Evolutionary conservation across 2,888 invertebrate species (phyloP).

Genomic region (Alsophila aescularia): DNA sequence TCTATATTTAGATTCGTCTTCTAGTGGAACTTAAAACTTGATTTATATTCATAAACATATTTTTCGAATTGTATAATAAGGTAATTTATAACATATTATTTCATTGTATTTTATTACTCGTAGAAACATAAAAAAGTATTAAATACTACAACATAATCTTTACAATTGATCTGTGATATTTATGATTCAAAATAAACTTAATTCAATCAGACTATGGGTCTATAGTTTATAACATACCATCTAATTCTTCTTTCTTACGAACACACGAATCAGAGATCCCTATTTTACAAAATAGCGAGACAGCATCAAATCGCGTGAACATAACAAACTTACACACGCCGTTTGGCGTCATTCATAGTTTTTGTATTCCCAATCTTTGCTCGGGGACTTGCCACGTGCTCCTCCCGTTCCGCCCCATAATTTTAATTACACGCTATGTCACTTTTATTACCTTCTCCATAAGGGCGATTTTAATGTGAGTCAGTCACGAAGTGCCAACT

Average conservation of each 20-base stretch:
- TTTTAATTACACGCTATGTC: conserved; percentile 36
- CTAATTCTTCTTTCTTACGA: background rate
- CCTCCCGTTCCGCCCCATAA: conserved; percentile 43
- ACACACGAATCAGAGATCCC: background rate
- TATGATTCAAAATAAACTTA: too few relatives aligned
- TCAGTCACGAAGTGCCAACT: conserved; percentile 72
- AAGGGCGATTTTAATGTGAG: conserved; percentile 53
- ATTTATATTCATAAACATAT: too few relatives aligned
- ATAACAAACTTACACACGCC: conserved; percentile 52
- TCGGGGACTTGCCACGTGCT: conserved; percentile 57
- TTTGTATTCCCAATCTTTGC: conserved; percentile 52
- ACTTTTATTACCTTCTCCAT: conserved; percentile 29
- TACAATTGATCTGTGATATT: too few relatives aligned
- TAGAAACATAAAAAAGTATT: too few relatives aligned
- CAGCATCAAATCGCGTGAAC: conserved; percentile 34
- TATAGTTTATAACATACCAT: too few relatives aligned
- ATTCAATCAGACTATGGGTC: too few relatives aligned
- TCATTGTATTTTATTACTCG: too few relatives aligned
- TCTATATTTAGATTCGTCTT: conserved; percentile 24
- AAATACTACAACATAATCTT: too few relatives aligned
- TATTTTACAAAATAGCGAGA: conserved; percentile 19
- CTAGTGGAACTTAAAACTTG: background rate
- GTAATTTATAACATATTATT: too few relatives aligned
- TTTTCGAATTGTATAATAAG: too few relatives aligned
- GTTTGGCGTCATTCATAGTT: conserved; percentile 49